A percentile compares a stretch with the other conserved stretches of the same genome.
These are phyloP conservation scores for Ctenodactylus gundi DNA, from an alignment of 2,113 vertebrate genomes.

Conservation along the genomic window DNA sequence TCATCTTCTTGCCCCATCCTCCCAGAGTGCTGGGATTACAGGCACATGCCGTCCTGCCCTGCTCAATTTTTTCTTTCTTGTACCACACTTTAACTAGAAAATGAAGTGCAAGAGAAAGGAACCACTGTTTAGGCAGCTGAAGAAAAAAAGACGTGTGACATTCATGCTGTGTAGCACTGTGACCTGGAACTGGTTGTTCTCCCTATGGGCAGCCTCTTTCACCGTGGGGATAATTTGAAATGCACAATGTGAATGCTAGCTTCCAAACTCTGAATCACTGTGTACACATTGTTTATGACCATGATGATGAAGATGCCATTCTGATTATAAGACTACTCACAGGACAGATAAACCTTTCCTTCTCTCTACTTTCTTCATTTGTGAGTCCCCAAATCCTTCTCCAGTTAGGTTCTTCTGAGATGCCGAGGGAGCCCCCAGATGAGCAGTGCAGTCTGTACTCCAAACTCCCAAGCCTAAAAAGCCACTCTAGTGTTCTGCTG, in stretches of 20 bases:
- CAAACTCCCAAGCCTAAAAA: neutral
- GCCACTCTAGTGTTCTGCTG: neutral
- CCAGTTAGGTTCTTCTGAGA: neutral
- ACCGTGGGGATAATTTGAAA: neutral
- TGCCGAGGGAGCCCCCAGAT: neutral
- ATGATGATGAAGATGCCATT: neutral
- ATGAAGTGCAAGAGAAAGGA: neutral
- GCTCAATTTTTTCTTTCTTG: neutral
- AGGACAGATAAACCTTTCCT: neutral
- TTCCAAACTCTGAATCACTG: neutral
- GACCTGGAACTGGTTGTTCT: neutral
- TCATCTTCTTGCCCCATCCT: neutral
- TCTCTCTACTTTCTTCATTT: neutral
- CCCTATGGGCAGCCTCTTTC: neutral
- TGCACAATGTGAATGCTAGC: neutral
- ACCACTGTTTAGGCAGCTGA: neutral
- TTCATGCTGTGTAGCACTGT: neutral
- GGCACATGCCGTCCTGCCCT: neutral
- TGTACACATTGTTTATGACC: neutral
- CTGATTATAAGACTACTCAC: neutral
- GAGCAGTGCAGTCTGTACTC: neutral
- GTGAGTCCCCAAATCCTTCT: slow-evolving; percentile 2
- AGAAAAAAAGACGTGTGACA: neutral
- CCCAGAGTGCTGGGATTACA: neutral
- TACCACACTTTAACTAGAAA: neutral